Conservation (phyloP, 2,113 vertebrate species). For the Cettia cetti region DNA sequence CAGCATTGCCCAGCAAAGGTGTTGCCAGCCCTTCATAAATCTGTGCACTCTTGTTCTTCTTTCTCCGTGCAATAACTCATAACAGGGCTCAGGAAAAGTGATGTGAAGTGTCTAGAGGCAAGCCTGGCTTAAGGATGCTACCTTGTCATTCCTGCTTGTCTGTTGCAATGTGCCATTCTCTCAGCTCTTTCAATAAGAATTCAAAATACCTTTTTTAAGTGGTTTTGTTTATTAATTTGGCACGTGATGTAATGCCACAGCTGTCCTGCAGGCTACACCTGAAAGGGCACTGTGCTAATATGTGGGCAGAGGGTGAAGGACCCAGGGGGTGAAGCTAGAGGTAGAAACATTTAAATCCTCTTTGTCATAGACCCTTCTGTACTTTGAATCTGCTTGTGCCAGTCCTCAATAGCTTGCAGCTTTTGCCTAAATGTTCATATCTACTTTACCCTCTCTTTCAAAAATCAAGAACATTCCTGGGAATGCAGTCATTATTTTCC, state of each 20-base stretch:
- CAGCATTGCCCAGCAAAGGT: neutral
- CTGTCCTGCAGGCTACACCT: neutral
- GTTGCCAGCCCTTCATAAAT: neutral
- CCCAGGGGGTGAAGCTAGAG: neutral
- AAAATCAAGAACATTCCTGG: neutral
- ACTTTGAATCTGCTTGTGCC: neutral
- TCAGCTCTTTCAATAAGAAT: neutral
- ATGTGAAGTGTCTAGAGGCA: neutral
- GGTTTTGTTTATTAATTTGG: neutral
- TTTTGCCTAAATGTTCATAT: neutral
- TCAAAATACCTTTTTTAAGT: neutral
- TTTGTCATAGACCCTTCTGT: neutral
- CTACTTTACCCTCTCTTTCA: neutral
- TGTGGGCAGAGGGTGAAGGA: neutral
- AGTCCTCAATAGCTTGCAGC: neutral
- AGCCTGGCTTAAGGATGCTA: neutral
- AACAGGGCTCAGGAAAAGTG: neutral
- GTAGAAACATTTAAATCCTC: neutral
- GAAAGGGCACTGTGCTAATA: rapidly evolving
- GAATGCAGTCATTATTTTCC: neutral
- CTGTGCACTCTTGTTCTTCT: rapidly evolving
- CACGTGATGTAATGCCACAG: neutral
- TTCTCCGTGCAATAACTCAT: rapidly evolving
- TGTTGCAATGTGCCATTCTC: neutral
- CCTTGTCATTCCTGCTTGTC: neutral